These are phyloP conservation scores for Dolomedes plantarius DNA, from an alignment of 2,888 invertebrate species.

Conservation along the genomic window DNA sequence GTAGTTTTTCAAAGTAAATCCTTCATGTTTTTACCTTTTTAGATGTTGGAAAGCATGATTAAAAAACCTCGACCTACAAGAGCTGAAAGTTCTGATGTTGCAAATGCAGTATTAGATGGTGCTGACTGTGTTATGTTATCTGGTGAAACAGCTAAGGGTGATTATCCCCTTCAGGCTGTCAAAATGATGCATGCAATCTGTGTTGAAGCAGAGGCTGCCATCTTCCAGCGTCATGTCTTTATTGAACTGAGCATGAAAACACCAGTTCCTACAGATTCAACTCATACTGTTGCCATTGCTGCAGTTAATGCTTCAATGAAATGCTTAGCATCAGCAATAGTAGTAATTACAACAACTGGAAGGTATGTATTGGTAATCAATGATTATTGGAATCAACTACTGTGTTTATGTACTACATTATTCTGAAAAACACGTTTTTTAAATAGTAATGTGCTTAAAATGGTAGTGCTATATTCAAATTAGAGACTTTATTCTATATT, in stretches of 20 bases:
- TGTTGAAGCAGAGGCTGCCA: constrained; percentile 96
- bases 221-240: constrained; percentile 72
- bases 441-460: too few relatives aligned
- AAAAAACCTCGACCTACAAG: constrained; percentile 97
- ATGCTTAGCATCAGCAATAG: constrained; percentile 90
- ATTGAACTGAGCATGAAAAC: constrained; percentile 73
- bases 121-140: constrained; percentile 99
- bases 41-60: constrained; percentile 99
- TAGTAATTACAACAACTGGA: constrained; percentile 87
- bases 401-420: too few relatives aligned
- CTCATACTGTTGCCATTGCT: constrained; percentile 94
- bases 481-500: too few relatives aligned
- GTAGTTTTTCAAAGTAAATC: too few relatives aligned
- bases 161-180: constrained; percentile 76
- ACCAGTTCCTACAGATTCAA: constrained; percentile 83
- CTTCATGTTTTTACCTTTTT: too few relatives aligned
- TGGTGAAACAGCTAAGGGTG: constrained; percentile 98
- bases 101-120: constrained; percentile 97
- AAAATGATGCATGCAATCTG: constrained; percentile 90
- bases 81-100: constrained; percentile 97
- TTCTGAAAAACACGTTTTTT: too few relatives aligned
- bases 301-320: constrained; percentile 95
- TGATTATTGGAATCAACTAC: too few relatives aligned
- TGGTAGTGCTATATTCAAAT: too few relatives aligned
- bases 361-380: constrained; percentile 73